Base-by-base conservation (phyloP, 2,113 vertebrate species). In the Camelus dromedarius region DNA sequence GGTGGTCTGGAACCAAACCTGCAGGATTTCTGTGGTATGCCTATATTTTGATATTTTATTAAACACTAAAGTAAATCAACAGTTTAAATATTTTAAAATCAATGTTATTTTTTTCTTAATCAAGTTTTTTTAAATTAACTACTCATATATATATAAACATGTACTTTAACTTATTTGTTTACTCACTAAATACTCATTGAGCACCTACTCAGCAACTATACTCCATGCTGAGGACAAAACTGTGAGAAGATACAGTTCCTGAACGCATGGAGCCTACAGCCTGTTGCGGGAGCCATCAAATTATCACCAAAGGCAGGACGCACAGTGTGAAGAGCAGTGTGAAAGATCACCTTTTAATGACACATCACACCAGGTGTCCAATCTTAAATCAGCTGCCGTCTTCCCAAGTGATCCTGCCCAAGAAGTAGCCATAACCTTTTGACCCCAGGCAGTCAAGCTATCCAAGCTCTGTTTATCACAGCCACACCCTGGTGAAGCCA, bases 121-220 rank as follows among this genome's bases (percentile, higher is more conserved):
- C 30, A 38, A 38, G 73, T 70, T 80, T 88, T 82, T 42, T 64
- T 3, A 20, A 50, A 46, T 26, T 26, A 64, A 62, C 5, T 54
- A 89, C 24, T 92, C 58, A 76, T n/a, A 50, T 73, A 26, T 42
- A 42, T 42, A 42, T 42, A 42, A 42, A 42, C 38, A 42, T 77
- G 10, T 12, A 46, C 8, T 50, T 69, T 58, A 91, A 30, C 10
- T 67, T 54, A 32, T 30, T 54, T 58, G 32, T n/a, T 88, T 64
- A 81, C 48, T 89, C 79, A 67, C 52, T 85, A 89, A 93, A 26
- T 72, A 95, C 32, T 83, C 85, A 75, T 16, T 95, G 69, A 79
- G 8, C 60, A 6, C 22, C 50, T 73, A 95, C 15, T 91, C 46
- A 91, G 5, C 58, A 86, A 87, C 12, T 35, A 64, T 30, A 72